Evolutionary conservation across 2,888 invertebrate species (phyloP).

Genomic region (Tolmerus cingulatus): DNA sequence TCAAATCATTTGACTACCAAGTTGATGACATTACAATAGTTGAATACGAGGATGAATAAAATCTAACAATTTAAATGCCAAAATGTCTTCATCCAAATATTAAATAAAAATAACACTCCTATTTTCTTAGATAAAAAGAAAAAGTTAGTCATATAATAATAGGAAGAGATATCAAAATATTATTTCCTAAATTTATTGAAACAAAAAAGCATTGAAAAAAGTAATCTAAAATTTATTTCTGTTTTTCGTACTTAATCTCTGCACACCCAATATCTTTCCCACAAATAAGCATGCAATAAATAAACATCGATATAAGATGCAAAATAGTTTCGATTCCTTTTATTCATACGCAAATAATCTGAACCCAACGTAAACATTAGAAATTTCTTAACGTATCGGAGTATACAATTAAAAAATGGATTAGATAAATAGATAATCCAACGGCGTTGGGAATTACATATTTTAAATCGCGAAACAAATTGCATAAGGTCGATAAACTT

Average conservation of each 20-base stretch:
- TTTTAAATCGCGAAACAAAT: background rate
- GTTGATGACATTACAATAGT: no score
- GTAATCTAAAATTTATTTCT: background rate
- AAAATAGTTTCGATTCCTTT: background rate
- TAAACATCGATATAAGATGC: background rate
- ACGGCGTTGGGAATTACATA: background rate
- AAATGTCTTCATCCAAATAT: no score
- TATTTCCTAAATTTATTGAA: background rate
- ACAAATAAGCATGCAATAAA: background rate
- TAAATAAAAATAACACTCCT: background rate
- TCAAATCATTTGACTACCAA: no score
- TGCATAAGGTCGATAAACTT: background rate
- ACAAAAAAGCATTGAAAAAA: background rate
- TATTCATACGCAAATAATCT: background rate
- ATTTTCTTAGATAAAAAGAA: background rate
- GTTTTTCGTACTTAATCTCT: background rate
- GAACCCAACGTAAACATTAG: background rate
- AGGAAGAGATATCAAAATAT: background rate
- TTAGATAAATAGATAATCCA: background rate
- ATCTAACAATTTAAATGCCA: no score
- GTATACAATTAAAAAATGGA: background rate
- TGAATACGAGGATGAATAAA: no score
- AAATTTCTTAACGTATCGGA: background rate
- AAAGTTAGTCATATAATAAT: background rate
- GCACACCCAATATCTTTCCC: background rate